These are phyloP conservation scores for Phallusia fumigata DNA, from an alignment of 23 tunicate genomes.

Conservation along the genomic window DNA sequence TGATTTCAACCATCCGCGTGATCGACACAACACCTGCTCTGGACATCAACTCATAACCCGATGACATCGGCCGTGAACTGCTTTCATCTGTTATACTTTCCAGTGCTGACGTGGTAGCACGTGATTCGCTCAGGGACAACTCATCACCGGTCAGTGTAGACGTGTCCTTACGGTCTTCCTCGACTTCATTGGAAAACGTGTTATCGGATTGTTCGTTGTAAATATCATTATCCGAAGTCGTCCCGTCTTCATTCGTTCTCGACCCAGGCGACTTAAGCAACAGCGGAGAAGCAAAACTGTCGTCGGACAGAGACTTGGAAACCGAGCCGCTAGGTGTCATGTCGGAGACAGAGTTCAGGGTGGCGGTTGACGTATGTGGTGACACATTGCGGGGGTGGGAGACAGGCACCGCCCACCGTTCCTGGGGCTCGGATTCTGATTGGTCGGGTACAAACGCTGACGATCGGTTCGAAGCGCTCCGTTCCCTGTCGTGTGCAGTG, in stretches of 20 bases:
- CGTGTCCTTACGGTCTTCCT: background rate
- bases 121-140: background rate
- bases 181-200: background rate
- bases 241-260: background rate
- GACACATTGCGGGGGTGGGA: background rate
- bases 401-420: constrained; percentile 36
- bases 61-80: constrained; percentile 42
- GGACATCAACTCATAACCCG: constrained; percentile 9
- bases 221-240: background rate
- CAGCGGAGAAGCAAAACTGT: background rate
- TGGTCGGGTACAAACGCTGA: constrained; percentile 21
- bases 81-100: constrained; percentile 11
- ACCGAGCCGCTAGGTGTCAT: constrained; percentile 30
- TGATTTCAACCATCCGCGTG: constrained; percentile 31
- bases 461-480: constrained; percentile 15
- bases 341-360: constrained; percentile 38
- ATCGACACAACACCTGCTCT: constrained; percentile 20
- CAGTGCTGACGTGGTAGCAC: background rate
- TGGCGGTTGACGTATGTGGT: background rate
- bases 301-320: constrained; percentile 8
- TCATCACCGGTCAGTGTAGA: background rate
- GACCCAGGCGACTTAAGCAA: background rate
- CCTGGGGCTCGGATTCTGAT: constrained; percentile 5
- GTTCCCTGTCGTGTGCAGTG: constrained; percentile 8
- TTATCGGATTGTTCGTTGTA: background rate